phyloP scores from a whole-genome alignment of 2,797 vertebrate species.

The Psittacula echo region DNA sequence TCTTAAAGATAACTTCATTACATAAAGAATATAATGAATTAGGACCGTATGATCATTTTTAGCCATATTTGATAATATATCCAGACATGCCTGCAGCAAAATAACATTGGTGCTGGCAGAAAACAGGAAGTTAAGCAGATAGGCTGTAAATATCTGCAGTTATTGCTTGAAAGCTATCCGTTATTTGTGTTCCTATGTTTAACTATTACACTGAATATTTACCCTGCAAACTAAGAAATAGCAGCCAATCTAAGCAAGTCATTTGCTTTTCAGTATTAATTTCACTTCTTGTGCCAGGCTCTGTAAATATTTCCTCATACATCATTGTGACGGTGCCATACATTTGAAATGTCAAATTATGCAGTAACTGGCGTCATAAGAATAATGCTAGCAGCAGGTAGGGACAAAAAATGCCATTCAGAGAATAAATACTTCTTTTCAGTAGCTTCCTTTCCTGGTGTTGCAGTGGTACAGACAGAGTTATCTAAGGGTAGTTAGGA shows the following conservation, averaged over 20 bases:
- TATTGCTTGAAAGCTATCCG: not conserved
- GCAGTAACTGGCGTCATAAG: conserved; percentile 21
- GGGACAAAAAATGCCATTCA: conserved; percentile 4
- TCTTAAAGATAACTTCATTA: not conserved
- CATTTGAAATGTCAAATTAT: conserved; percentile 58
- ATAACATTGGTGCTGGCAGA: not conserved
- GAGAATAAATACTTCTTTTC: conserved; percentile 23
- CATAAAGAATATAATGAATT: not conserved
- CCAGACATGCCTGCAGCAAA: not conserved
- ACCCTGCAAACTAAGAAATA: conserved; percentile 9
- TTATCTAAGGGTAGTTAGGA: not conserved
- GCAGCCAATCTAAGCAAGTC: not conserved
- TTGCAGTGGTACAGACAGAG: not conserved
- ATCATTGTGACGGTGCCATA: conserved; percentile 42
- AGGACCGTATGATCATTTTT: not conserved
- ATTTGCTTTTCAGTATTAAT: conserved; percentile 52
- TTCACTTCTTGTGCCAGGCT: conserved; percentile 8
- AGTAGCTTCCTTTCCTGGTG: not conserved
- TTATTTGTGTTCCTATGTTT: conserved; percentile 7
- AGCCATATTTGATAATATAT: not conserved
- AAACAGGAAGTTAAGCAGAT: not conserved
- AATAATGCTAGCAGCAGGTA: not conserved
- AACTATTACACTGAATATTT: conserved; percentile 16
- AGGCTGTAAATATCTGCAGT: not conserved
- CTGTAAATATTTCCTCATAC: conserved; percentile 46